Percentiles rank a stretch among this genome's conserved stretches.
These are phyloP conservation scores for Trimorus sp. DNA, from an alignment of 2,888 invertebrate species.

Conservation along the genomic window DNA sequence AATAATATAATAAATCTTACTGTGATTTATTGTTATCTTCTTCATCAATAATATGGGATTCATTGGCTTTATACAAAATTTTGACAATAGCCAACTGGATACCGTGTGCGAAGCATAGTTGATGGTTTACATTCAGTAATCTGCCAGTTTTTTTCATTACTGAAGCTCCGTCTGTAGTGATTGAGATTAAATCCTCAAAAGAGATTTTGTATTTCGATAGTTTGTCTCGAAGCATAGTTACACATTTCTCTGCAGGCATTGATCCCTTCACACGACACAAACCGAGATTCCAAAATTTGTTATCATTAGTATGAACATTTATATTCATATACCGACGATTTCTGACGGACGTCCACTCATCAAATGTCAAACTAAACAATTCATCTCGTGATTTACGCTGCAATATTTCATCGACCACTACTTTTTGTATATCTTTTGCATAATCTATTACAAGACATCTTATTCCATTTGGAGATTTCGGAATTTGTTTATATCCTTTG, in stretches of 20 bases:
- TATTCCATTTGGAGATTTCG: constrained; percentile 17
- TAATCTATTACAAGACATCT: constrained; percentile 21
- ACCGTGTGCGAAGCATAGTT: constrained; percentile 28
- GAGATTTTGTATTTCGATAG: neutral
- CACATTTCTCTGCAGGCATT: constrained; percentile 28
- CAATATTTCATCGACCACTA: neutral
- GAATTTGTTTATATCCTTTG: constrained; percentile 16
- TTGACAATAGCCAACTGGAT: constrained; percentile 29
- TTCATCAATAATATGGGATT: neutral
- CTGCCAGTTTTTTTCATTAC: constrained; percentile 59
- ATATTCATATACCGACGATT: constrained; percentile 16
- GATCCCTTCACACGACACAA: constrained; percentile 27
- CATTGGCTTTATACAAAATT: constrained; percentile 14
- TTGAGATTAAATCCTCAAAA: constrained; percentile 15
- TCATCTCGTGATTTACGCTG: neutral
- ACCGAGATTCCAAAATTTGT: constrained; percentile 25
- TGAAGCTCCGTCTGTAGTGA: constrained; percentile 50
- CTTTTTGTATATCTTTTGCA: constrained; percentile 1
- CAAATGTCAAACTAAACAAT: constrained; percentile 18
- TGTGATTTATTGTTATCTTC: neutral
- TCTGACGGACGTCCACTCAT: constrained; percentile 15
- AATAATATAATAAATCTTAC: neutral
- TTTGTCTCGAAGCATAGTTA: constrained; percentile 14
- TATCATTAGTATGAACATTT: constrained; percentile 2
- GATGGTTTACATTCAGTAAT: constrained; percentile 13